A percentile compares a stretch with the other conserved stretches of the same genome.
phyloP scores from a whole-genome alignment of 2,113 vertebrate species.

The human (Homo sapiens) region GRCh38 chr3:138695501-138696000 shows the following conservation, averaged over 20 bases:
- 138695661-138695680: neutral
- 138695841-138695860: too few relatives aligned
- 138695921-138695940: too few relatives aligned
- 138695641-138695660: neutral
- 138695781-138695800: too few relatives aligned
- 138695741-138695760: neutral
- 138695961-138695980: too few relatives aligned
- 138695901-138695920: too few relatives aligned
- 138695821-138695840: too few relatives aligned
- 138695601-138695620: conserved; percentile 1
- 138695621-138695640: neutral
- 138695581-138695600: neutral
- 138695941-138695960: too few relatives aligned
- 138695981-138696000: too few relatives aligned
- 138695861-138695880: too few relatives aligned
- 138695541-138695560: neutral
- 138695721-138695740: neutral
- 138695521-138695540: neutral
- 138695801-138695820: too few relatives aligned
- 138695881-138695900: too few relatives aligned
- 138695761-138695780: too few relatives aligned
- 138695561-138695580: neutral
- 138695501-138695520: neutral
- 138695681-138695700: neutral
- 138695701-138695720: neutral